Percentiles rank a stretch among this genome's conserved stretches.
phyloP scores from a whole-genome alignment of 2,888 invertebrate species.

The Conus canariensis region DNA sequence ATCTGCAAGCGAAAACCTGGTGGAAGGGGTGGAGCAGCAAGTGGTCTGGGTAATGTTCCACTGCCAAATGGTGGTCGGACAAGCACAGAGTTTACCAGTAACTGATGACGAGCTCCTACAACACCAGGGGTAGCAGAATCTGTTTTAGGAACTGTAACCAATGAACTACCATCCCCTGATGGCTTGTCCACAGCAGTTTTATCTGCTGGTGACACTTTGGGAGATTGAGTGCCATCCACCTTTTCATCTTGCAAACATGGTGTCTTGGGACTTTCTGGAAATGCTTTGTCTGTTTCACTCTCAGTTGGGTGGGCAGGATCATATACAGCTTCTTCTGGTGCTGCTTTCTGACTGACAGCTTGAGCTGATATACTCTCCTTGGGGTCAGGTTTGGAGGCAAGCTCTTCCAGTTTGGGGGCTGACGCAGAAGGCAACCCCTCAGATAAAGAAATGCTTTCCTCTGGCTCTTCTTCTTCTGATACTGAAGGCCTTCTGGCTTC shows the following conservation, averaged over 20 bases:
- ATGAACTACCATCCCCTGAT: slow-evolving; percentile 10
- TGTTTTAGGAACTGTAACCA: slow-evolving; percentile 8
- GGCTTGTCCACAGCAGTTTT: background rate
- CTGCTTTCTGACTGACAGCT: background rate
- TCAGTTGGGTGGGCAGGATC: slow-evolving; percentile 42
- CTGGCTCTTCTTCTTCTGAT: slow-evolving; percentile 20
- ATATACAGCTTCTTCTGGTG: slow-evolving; percentile 25
- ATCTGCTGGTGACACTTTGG: background rate
- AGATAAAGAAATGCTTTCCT: background rate
- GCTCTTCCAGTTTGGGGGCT: background rate
- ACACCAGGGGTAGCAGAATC: background rate
- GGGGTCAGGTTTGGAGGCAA: slow-evolving; percentile 34
- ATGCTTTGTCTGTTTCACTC: slow-evolving; percentile 30
- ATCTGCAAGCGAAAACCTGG: slow-evolving; percentile 40
- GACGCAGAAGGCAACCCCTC: slow-evolving; percentile 35
- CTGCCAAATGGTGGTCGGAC: slow-evolving; percentile 11
- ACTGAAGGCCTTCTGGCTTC: background rate
- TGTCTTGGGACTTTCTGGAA: background rate
- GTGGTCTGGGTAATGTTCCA: slow-evolving; percentile 14
- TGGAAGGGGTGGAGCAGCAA: slow-evolving; percentile 34
- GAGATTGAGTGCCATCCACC: slow-evolving; percentile 12
- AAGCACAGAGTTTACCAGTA: slow-evolving; percentile 35
- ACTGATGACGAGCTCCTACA: slow-evolving; percentile 26
- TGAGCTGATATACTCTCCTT: slow-evolving; percentile 17
- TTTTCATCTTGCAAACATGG: slow-evolving; percentile 8